Evolutionary conservation across 2,113 vertebrate species (phyloP).

Genomic region (Ceuthmochares aereus): DNA sequence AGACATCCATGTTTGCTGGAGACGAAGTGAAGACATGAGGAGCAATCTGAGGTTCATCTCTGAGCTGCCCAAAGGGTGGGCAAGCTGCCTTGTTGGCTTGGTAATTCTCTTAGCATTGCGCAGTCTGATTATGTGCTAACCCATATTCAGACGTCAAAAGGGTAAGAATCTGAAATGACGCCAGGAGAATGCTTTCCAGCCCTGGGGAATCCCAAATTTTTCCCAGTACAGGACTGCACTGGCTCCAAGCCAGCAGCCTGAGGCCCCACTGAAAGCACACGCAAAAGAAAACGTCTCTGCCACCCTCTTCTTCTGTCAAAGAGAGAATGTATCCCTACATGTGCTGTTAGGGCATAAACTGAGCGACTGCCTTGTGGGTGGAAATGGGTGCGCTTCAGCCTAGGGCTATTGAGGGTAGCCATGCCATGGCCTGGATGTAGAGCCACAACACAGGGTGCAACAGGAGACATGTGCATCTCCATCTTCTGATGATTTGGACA

Average conservation of each 20-base stretch:
- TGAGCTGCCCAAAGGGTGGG: conserved; percentile 39
- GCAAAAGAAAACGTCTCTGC: background rate
- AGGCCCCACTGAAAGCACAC: background rate
- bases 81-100: conserved; percentile 39
- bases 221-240: background rate
- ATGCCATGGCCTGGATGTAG: background rate
- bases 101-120: conserved; percentile 18
- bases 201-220: conserved; percentile 17
- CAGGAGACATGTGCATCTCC: rapidly evolving
- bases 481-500: background rate
- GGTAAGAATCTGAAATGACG: background rate
- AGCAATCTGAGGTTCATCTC: conserved; percentile 32
- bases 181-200: background rate
- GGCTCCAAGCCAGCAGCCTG: background rate
- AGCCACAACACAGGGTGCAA: background rate
- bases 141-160: conserved; percentile 2
- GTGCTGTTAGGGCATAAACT: background rate
- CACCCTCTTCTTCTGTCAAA: background rate
- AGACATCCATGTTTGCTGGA: conserved; percentile 41
- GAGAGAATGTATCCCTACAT: rapidly evolving
- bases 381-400: background rate
- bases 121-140: conserved; percentile 35
- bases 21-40: conserved; percentile 18
- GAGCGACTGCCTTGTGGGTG: background rate
- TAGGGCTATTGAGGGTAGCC: background rate